Conservation (phyloP, 2,113 vertebrate genomes). For the Cacatua alba region DNA sequence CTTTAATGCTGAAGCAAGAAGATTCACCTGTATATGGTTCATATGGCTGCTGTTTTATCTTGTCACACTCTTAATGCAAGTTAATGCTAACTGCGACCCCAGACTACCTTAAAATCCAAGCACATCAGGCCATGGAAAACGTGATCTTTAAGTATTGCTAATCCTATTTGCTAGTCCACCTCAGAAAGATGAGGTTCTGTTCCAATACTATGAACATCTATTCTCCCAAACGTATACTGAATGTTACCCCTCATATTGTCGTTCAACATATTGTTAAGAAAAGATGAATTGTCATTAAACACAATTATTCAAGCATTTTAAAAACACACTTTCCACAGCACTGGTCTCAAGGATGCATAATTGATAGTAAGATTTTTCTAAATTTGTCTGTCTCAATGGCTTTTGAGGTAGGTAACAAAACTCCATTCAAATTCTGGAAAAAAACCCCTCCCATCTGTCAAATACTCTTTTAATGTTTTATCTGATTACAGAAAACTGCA, state of each 20-base stretch:
- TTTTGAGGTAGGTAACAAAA: neutral
- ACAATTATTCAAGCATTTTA: neutral
- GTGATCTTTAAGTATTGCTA: conserved; percentile 52
- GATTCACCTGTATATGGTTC: neutral
- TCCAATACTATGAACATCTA: conserved; percentile 14
- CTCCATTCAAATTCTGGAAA: neutral
- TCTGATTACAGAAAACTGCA: neutral
- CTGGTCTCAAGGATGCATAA: neutral
- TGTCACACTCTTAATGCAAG: conserved; percentile 38
- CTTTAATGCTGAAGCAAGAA: neutral
- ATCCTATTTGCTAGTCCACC: conserved; percentile 12
- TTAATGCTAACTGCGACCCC: conserved; percentile 22
- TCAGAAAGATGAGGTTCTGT: conserved; percentile 22
- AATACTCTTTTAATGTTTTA: neutral
- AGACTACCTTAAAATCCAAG: conserved; percentile 48
- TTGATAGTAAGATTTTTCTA: neutral
- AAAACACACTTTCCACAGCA: neutral
- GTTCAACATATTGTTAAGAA: neutral
- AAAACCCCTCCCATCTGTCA: neutral
- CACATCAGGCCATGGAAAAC: conserved; percentile 44
- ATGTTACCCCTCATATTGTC: neutral
- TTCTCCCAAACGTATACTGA: neutral
- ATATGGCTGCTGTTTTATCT: neutral
- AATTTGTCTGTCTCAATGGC: neutral
- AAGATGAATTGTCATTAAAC: neutral